A percentile compares a stretch with the other conserved stretches of the same genome.
phyloP scores from a whole-genome alignment of 2,888 invertebrate species.

The Phania funesta region DNA sequence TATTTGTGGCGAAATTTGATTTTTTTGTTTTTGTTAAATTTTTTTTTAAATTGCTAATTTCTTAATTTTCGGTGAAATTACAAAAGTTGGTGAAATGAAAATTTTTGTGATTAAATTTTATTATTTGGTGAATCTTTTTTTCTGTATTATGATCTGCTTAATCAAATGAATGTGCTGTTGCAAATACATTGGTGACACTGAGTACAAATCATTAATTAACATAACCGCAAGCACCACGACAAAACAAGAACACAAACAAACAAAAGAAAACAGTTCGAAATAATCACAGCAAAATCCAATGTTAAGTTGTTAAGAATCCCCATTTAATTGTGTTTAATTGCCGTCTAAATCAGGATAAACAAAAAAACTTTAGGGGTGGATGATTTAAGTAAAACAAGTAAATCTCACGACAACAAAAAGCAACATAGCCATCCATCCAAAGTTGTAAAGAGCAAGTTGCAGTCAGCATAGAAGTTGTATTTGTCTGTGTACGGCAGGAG shows the following conservation, averaged over 20 bases:
- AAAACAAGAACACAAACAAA: background rate
- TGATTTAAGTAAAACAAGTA: constrained; percentile 4
- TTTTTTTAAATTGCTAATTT: too few relatives aligned
- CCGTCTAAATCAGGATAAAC: constrained; percentile 50
- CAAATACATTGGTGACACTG: constrained; percentile 8
- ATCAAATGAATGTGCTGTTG: too few relatives aligned
- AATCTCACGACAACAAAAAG: background rate
- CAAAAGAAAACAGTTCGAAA: constrained; percentile 35
- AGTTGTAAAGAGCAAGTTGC: background rate
- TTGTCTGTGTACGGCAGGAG: background rate
- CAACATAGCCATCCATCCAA: background rate
- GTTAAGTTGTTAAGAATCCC: constrained; percentile 50
- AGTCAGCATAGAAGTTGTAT: background rate
- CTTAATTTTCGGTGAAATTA: too few relatives aligned
- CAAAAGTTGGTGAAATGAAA: too few relatives aligned
- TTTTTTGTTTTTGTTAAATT: too few relatives aligned
- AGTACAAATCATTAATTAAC: constrained; percentile 28
- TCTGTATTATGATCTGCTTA: background rate
- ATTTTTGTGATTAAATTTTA: too few relatives aligned
- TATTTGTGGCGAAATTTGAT: too few relatives aligned
- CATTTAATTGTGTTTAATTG: constrained; percentile 61
- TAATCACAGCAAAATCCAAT: constrained; percentile 53
- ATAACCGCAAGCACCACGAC: constrained; percentile 28
- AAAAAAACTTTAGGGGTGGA: constrained; percentile 49
- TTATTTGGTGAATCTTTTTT: too few relatives aligned